Percentiles rank a stretch among this genome's conserved stretches.
Evolutionary conservation across 2,113 vertebrate species (phyloP).

Genomic region (Pseudois nayaur): DNA sequence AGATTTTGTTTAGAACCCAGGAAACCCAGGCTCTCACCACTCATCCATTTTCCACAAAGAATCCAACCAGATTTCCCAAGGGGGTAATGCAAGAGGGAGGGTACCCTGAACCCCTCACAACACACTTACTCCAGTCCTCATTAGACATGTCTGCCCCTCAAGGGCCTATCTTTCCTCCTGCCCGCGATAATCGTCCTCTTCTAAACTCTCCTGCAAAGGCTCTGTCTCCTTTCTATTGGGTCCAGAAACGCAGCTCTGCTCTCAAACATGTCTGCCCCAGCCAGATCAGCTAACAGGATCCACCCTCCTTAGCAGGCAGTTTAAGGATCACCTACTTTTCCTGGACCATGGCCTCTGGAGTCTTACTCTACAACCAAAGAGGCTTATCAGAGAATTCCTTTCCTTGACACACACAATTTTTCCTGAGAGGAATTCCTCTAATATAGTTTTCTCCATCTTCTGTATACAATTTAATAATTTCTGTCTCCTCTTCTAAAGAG

Average conservation of each 20-base stretch:
- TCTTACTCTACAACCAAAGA: not conserved
- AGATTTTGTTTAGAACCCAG: not conserved
- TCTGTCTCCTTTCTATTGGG: not conserved
- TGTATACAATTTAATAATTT: not conserved
- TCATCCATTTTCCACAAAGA: not conserved
- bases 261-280: not conserved
- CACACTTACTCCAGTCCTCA: not conserved
- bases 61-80: not conserved
- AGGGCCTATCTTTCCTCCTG: not conserved
- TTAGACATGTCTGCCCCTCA: not conserved
- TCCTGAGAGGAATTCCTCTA: not conserved
- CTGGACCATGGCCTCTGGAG: not conserved
- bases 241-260: not conserved
- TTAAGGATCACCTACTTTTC: not conserved
- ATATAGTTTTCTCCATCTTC: not conserved
- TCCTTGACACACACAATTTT: not conserved
- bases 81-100: too few species aligned
- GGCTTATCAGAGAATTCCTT: not conserved
- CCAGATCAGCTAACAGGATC: too few species aligned
- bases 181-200: not conserved
- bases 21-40: not conserved
- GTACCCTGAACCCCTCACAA: rapidly evolving
- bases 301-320: too few species aligned
- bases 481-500: not conserved
- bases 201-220: not conserved